Evolutionary conservation across 2,888 invertebrate species (phyloP).

Genomic region (Mythimna pallens): DNA sequence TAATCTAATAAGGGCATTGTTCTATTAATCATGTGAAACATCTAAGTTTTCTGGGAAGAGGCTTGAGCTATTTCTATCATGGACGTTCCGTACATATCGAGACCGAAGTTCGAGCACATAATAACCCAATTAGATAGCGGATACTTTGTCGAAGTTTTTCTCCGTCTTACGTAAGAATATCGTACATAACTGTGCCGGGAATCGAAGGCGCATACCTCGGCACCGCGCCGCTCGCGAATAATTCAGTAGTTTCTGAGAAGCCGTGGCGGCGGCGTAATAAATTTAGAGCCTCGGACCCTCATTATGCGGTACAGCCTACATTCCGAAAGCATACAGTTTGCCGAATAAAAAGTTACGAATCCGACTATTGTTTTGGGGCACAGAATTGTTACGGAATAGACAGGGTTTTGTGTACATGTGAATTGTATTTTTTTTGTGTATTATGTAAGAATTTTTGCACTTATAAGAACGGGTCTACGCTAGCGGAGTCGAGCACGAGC

Average conservation of each 20-base stretch:
- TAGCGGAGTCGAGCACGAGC: too few species aligned
- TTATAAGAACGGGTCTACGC: too few species aligned
- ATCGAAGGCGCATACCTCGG: constrained; percentile 82
- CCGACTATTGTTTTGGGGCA: constrained; percentile 80
- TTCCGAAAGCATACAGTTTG: constrained; percentile 83
- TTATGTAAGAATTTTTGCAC: background rate
- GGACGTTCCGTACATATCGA: constrained; percentile 53
- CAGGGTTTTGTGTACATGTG: constrained; percentile 48
- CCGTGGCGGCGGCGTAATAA: constrained; percentile 82
- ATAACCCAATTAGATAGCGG: constrained; percentile 65
- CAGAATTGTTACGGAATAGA: constrained; percentile 56
- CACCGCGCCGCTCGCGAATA: constrained; percentile 78
- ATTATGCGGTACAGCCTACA: constrained; percentile 89
- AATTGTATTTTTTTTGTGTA: constrained; percentile 10
- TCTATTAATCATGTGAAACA: constrained; percentile 50
- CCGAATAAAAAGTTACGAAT: constrained; percentile 82
- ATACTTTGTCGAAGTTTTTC: constrained; percentile 65
- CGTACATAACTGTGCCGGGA: constrained; percentile 88
- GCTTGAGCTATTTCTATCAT: constrained; percentile 44
- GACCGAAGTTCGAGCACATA: constrained; percentile 42
- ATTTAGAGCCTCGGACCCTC: constrained; percentile 78
- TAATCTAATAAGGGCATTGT: constrained; percentile 51
- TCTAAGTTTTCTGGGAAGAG: constrained; percentile 52
- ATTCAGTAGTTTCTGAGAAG: constrained; percentile 87
- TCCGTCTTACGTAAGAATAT: constrained; percentile 85